Evolutionary conservation across 2,113 vertebrate genomes (phyloP).

Genomic region (Neotragus moschatus): DNA sequence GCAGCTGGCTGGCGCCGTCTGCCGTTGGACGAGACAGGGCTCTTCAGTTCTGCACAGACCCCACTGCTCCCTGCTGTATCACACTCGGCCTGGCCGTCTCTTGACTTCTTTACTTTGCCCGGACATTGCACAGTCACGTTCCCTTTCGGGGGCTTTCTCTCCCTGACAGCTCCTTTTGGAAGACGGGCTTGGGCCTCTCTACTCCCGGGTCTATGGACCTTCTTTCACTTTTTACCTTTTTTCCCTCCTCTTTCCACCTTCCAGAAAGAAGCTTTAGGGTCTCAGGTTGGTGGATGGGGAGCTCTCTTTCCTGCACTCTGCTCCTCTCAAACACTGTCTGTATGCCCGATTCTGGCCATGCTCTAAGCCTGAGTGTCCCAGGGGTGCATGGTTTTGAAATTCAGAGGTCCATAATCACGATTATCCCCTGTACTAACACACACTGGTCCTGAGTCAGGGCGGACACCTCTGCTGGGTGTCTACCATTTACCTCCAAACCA

Average conservation of each 20-base stretch:
- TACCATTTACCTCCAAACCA: neutral
- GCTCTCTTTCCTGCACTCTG: neutral
- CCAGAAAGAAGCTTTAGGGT: accelerated
- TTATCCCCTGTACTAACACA: neutral
- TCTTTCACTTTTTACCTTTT: neutral
- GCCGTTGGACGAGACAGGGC: accelerated
- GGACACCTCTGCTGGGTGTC: neutral
- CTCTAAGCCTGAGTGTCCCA: neutral
- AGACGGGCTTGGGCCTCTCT: neutral
- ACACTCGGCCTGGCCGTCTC: neutral
- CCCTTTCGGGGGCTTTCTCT: neutral
- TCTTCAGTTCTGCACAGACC: neutral
- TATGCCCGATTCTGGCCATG: neutral
- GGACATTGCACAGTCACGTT: too few relatives aligned
- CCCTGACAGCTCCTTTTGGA: neutral
- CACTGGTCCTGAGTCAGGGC: neutral
- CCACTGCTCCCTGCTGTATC: neutral
- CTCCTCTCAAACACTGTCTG: neutral
- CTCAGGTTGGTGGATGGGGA: neutral
- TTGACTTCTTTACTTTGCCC: neutral
- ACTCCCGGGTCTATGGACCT: neutral
- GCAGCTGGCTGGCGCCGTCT: neutral
- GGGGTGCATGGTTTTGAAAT: neutral
- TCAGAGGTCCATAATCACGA: neutral
- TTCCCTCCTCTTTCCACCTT: neutral